phyloP scores from a whole-genome alignment of 2,888 invertebrate genomes.

The Minunthozetes semirufus region DNA sequence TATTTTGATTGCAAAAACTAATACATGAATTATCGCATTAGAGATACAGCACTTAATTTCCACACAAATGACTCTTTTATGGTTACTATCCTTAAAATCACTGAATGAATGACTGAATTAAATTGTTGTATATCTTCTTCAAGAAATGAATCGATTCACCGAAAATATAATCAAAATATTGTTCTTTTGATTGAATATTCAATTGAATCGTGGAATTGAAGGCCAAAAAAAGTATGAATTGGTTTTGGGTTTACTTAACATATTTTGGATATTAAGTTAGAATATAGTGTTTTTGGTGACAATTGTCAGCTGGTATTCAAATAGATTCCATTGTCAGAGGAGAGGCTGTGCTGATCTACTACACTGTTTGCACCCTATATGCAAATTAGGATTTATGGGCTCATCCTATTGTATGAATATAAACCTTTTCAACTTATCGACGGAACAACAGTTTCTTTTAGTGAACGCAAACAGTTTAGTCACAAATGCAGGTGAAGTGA shows the following conservation, averaged over 20 bases:
- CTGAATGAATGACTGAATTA: not conserved
- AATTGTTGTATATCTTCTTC: too few species aligned
- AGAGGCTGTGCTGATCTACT: not conserved
- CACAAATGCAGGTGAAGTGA: slow-evolving; percentile 18
- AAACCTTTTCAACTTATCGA: slow-evolving; percentile 26
- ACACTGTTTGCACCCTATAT: slow-evolving; percentile 21
- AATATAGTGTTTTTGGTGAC: not conserved
- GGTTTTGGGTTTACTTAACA: not conserved
- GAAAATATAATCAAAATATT: too few species aligned
- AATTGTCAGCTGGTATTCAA: slow-evolving; percentile 16
- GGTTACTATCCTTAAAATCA: not conserved
- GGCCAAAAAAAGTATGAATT: not conserved
- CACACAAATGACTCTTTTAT: not conserved
- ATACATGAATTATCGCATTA: slow-evolving; percentile 1
- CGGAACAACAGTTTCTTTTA: slow-evolving; percentile 17
- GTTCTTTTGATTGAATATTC: too few species aligned
- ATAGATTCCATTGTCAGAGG: not conserved
- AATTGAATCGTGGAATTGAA: too few species aligned
- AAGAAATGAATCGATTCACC: too few species aligned
- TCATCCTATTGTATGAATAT: slow-evolving; percentile 23
- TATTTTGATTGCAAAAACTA: not conserved
- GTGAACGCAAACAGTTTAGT: not conserved
- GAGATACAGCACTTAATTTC: not conserved
- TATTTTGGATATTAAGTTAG: not conserved
- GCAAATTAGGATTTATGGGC: slow-evolving; percentile 27